Percentiles rank a stretch among this genome's conserved stretches.
These are phyloP conservation scores for Platycercus adscitus DNA, from an alignment of 2,113 vertebrate genomes.

Conservation along the genomic window DNA sequence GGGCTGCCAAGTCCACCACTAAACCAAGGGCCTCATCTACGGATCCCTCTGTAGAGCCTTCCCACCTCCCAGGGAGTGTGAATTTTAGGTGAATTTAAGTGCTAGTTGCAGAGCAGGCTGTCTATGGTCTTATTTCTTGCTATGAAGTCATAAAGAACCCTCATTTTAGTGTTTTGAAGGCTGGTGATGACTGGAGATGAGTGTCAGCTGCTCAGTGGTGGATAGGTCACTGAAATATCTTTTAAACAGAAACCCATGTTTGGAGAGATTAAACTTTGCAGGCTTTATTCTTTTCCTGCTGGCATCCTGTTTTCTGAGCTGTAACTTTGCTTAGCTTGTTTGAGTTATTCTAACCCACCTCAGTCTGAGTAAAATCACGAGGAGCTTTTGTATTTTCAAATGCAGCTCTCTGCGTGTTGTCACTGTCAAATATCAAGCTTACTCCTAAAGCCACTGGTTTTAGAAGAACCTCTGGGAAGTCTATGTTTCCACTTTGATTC, in stretches of 20 bases:
- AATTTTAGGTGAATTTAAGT: neutral
- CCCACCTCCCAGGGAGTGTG: neutral
- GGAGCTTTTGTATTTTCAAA: neutral
- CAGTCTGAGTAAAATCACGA: constrained; percentile 38
- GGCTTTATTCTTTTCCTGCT: neutral
- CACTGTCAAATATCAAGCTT: constrained; percentile 24
- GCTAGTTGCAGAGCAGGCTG: neutral
- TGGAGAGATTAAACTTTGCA: neutral
- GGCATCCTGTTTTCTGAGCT: neutral
- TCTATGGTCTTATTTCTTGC: neutral
- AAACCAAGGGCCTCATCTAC: neutral
- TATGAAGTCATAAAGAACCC: neutral
- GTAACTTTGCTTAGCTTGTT: neutral
- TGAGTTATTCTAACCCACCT: neutral
- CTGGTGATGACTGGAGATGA: neutral
- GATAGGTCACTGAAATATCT: neutral
- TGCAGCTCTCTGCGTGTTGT: neutral
- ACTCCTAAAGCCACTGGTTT: constrained; percentile 29
- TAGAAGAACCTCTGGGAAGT: constrained; percentile 41
- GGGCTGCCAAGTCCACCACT: neutral
- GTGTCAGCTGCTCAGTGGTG: neutral
- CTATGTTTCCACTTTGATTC: constrained; percentile 57
- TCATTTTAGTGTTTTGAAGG: neutral
- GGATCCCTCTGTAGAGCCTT: neutral
- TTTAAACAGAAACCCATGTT: neutral